Evolutionary conservation across 2,888 invertebrate genomes (phyloP).

Genomic region (Pammene fasciana): DNA sequence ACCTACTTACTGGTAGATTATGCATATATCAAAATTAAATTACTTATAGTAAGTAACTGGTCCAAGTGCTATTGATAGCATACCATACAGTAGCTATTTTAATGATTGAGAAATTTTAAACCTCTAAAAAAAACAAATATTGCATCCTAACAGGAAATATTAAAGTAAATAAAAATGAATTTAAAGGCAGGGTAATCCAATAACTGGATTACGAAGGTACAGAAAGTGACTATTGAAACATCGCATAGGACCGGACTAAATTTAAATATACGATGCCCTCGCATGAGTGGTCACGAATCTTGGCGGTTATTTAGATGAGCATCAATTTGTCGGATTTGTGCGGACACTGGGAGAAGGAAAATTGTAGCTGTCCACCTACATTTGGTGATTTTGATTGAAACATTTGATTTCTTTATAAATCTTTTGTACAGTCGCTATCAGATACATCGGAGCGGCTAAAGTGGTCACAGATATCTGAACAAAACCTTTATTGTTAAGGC

Average conservation of each 20-base stretch:
- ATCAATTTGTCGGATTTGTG: slow-evolving; percentile 63
- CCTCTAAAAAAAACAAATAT: neutral
- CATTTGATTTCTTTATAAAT: neutral
- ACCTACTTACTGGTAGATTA: no score
- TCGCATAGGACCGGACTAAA: slow-evolving; percentile 68
- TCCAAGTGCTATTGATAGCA: no score
- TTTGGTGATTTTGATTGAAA: neutral
- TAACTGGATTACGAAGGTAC: slow-evolving; percentile 74
- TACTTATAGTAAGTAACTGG: no score
- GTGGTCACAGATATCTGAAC: no score
- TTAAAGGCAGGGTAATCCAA: slow-evolving; percentile 63
- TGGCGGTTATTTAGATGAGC: slow-evolving; percentile 65
- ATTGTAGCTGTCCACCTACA: neutral
- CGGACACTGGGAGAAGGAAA: slow-evolving; percentile 37
- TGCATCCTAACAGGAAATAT: neutral
- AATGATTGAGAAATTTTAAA: neutral
- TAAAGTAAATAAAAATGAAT: slow-evolving; percentile 44
- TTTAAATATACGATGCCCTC: slow-evolving; percentile 76
- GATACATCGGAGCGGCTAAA: no score
- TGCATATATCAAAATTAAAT: no score
- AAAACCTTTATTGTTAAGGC: no score
- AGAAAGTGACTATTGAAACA: slow-evolving; percentile 76
- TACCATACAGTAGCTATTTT: neutral
- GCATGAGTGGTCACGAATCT: slow-evolving; percentile 63
- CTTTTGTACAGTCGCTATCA: no score